These are phyloP conservation scores for Anniella stebbinsi DNA, from an alignment of 2,797 vertebrate species.

Conservation along the genomic window DNA sequence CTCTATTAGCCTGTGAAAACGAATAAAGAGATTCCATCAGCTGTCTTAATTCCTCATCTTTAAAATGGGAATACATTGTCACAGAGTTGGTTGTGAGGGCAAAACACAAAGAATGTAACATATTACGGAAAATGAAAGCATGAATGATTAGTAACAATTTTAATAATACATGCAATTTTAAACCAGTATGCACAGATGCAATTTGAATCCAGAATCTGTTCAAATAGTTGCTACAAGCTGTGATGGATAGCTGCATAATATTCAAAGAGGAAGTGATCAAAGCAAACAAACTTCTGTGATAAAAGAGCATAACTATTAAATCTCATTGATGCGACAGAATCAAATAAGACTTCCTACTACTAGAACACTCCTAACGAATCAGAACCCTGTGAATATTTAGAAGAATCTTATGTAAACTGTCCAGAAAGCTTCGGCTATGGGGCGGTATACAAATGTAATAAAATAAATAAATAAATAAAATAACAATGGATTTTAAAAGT, in stretches of 20 bases:
- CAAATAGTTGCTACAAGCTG: not conserved
- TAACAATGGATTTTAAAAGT: not conserved
- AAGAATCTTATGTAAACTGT: no score
- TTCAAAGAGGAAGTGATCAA: not conserved
- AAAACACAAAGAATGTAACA: not conserved
- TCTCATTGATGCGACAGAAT: not conserved
- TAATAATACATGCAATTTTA: not conserved
- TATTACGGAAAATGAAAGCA: not conserved
- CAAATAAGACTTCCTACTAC: not conserved
- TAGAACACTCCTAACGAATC: not conserved
- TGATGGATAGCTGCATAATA: not conserved
- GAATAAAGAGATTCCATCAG: not conserved
- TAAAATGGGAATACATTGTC: not conserved
- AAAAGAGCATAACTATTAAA: not conserved
- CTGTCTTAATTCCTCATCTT: not conserved
- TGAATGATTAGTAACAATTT: no score
- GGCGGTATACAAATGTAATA: no score
- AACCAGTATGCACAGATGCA: not conserved
- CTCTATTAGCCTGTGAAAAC: slow-evolving; percentile 10
- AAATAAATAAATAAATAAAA: no score
- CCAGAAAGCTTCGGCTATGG: no score
- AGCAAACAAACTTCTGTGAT: not conserved
- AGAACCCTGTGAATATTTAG: not conserved
- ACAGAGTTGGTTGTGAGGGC: not conserved
- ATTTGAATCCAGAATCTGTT: not conserved